Evolutionary conservation across 23 tunicate genomes (phyloP), one percentile per base, ranked within the genome.

Genomic region (Phallusia fumigata): DNA sequence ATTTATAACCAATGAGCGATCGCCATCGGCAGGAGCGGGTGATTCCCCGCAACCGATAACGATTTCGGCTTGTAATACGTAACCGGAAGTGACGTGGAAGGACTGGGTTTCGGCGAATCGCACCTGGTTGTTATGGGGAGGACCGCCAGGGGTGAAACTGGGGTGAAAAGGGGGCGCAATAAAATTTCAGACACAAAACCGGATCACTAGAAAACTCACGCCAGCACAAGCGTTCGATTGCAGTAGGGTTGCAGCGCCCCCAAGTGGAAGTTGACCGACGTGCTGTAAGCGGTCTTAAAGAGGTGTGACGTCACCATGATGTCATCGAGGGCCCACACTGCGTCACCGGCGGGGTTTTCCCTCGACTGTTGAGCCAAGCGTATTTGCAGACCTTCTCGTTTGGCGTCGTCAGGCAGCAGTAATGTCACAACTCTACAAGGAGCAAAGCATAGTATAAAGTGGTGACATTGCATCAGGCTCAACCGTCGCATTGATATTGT

Each of bases 321-420:
- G 81, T 93, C 93, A 93, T 93, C 98, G 32, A 93, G 40, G 35
- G 98, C 98, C 98, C 98, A 93, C 69, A 88, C 93, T 13, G 84
- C 93, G 30, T 33, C 45, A 26, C 79, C 79, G 30, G 80, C 74
- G 30, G 11, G 19, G 31, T 77, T 19, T 22, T 84, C 65, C 18
- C 58, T 26, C 18, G 76, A 53, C 35, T 87, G 83, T 80, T 92
- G 97, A 49, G 33, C 32, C 97, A 92, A 92, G 33, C 89, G 35
- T 5, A 92, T 65, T 64, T 92, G 97, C 24, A 92, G 64, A 28
- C 92, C 92, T 19, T 82, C 75, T 18, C 19, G 58, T 18, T 0
- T 75, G n/a, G 97, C 97, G 13, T 74, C 83, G 19, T 51, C 33
- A 16, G 97, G 97, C 16, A 92, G 83, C 24, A 32, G 36, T 0